Evolutionary conservation across 2,888 invertebrate genomes (phyloP).

Genomic region (Caenorhabditis sp.): DNA sequence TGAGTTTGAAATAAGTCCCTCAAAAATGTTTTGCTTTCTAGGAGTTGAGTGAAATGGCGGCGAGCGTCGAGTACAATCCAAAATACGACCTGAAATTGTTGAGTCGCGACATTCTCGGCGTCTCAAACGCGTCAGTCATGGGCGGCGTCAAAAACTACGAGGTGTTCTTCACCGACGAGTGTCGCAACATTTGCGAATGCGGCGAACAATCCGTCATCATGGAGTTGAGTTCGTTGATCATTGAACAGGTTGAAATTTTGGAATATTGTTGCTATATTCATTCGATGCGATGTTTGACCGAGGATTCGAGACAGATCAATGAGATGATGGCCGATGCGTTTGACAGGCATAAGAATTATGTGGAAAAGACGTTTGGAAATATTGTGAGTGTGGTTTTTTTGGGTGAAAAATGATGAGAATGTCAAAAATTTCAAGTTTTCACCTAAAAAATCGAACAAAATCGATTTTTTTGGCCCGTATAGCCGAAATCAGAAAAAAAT

Average conservation of each 20-base stretch:
- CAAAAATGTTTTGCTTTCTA: too few relatives aligned
- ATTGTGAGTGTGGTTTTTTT: slow-evolving; percentile 11
- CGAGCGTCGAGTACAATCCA: slow-evolving; percentile 25
- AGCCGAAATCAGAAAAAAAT: too few relatives aligned
- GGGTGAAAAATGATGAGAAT: neutral
- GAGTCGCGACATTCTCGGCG: slow-evolving; percentile 59
- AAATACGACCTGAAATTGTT: slow-evolving; percentile 40
- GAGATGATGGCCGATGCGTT: slow-evolving; percentile 54
- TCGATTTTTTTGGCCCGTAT: too few relatives aligned
- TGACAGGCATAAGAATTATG: slow-evolving; percentile 48
- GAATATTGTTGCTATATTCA: slow-evolving; percentile 64
- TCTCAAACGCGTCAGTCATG: slow-evolving; percentile 57
- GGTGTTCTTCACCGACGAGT: slow-evolving; percentile 59
- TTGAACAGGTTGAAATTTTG: slow-evolving; percentile 61
- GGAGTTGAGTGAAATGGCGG: slow-evolving; percentile 24
- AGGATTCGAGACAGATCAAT: slow-evolving; percentile 49
- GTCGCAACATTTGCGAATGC: slow-evolving; percentile 45
- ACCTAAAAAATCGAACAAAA: too few relatives aligned
- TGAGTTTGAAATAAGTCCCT: too few relatives aligned
- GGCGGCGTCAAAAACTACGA: slow-evolving; percentile 57
- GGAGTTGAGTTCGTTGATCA: slow-evolving; percentile 49
- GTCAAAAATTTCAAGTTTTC: too few relatives aligned
- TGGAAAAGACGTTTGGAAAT: slow-evolving; percentile 57
- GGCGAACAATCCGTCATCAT: slow-evolving; percentile 49
- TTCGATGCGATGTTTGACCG: slow-evolving; percentile 28